Percentiles rank a stretch among this genome's conserved stretches.
phyloP scores from a whole-genome alignment of 1,140 invertebrate genomes.

The Cryptotermes secundus region DNA sequence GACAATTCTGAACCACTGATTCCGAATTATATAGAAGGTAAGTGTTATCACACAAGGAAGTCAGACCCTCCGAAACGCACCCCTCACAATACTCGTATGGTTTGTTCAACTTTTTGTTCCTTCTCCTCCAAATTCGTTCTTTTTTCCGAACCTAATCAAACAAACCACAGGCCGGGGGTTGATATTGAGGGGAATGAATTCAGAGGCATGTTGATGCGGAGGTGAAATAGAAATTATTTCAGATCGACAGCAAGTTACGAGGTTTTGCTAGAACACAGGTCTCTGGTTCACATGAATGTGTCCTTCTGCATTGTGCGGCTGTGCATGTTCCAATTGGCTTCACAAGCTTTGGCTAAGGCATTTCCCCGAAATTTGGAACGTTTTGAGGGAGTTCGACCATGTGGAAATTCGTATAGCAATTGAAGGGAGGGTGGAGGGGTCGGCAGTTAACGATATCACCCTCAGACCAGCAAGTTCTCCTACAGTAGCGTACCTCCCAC shows the following conservation, averaged over 20 bases:
- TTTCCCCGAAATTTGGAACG: background rate
- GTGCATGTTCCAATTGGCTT: background rate
- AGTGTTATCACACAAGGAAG: background rate
- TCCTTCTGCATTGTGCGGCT: background rate
- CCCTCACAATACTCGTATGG: background rate
- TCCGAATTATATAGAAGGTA: background rate
- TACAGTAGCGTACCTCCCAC: background rate
- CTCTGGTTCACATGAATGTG: background rate
- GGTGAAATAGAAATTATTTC: background rate
- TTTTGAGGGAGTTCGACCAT: slow-evolving; percentile 14
- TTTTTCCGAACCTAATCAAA: background rate
- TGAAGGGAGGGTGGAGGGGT: background rate
- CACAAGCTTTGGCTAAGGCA: background rate
- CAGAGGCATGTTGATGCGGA: background rate
- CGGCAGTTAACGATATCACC: background rate
- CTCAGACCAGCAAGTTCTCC: background rate
- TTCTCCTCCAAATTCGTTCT: background rate
- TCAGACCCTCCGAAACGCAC: background rate
- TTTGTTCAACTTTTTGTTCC: background rate
- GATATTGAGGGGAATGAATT: background rate
- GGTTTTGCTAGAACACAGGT: background rate
- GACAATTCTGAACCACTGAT: background rate
- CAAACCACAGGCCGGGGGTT: background rate
- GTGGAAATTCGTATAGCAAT: background rate
- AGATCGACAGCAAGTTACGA: background rate